Evolutionary conservation across 2,113 vertebrate genomes (phyloP).

Genomic region (Elaphurus davidianus): DNA sequence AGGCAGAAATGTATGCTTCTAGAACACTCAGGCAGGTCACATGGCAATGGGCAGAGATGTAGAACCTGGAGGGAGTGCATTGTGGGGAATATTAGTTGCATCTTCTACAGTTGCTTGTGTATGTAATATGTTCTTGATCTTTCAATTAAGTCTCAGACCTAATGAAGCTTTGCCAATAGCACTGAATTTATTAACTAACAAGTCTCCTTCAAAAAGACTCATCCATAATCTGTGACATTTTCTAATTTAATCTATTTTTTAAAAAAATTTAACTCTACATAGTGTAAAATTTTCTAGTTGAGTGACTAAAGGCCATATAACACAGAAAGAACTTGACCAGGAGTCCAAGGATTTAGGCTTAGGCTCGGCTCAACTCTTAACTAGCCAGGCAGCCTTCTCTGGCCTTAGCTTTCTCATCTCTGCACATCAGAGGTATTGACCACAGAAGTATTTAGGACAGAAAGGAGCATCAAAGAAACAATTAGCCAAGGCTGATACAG

Average conservation of each 20-base stretch:
- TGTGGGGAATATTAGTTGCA: not conserved
- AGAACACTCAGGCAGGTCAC: not conserved
- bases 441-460: not conserved
- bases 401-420: not conserved
- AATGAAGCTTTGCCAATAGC: not conserved
- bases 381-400: not conserved
- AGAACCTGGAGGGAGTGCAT: not conserved
- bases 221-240: not conserved
- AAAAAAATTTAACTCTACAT: not conserved
- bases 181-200: not conserved
- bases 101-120: not conserved
- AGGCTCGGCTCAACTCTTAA: not conserved
- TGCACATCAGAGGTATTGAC: not conserved
- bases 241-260: not conserved
- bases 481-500: not conserved
- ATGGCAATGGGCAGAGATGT: not conserved
- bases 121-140: not conserved
- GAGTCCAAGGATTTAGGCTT: not conserved
- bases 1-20: not conserved
- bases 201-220: not conserved
- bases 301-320: not conserved
- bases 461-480: not conserved
- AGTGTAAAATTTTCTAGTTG: not conserved
- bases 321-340: not conserved
- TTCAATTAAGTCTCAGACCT: not conserved